These are phyloP conservation scores for Bucorvus abyssinicus DNA, from an alignment of 2,797 vertebrate species.

Conservation along the genomic window DNA sequence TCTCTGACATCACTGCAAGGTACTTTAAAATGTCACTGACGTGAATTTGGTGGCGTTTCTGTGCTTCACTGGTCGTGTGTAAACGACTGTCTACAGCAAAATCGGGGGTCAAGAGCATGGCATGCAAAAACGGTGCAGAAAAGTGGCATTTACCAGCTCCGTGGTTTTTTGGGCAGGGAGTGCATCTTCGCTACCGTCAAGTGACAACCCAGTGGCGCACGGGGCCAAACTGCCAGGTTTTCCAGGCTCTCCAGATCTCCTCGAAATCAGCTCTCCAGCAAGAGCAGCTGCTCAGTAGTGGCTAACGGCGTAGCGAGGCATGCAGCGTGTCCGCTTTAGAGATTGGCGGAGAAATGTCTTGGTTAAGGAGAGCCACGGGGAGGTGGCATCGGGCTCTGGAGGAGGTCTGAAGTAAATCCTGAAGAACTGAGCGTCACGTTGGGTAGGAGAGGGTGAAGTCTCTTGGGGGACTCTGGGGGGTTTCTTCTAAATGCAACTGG, in stretches of 20 bases:
- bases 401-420: background rate
- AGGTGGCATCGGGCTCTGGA: background rate
- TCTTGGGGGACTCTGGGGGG: background rate
- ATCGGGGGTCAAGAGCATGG: background rate
- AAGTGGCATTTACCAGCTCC: background rate
- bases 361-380: background rate
- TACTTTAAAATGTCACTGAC: background rate
- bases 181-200: background rate
- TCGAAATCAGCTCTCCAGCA: background rate
- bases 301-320: background rate
- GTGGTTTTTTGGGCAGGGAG: background rate
- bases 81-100: background rate
- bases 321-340: background rate
- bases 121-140: background rate
- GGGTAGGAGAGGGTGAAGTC: background rate
- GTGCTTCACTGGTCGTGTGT: background rate
- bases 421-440: background rate
- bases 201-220: background rate
- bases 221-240: background rate
- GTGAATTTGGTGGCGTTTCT: background rate
- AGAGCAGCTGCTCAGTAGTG: background rate
- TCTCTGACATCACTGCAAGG: background rate
- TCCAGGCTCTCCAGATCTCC: background rate
- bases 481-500: background rate
- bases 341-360: background rate